Evolutionary conservation across 2,888 invertebrate species (phyloP).

Genomic region (Magallana nippona): DNA sequence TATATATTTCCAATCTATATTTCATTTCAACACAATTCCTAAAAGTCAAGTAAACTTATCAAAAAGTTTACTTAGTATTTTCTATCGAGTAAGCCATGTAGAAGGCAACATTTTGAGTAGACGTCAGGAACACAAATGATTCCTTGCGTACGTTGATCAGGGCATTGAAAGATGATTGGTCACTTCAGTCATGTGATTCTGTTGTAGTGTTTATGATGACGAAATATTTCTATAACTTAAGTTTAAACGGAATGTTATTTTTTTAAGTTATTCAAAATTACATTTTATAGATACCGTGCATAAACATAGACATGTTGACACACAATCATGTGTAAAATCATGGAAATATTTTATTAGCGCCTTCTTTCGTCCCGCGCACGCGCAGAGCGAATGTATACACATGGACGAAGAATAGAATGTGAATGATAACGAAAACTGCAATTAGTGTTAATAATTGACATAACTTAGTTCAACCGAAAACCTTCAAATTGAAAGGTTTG

Average conservation of each 20-base stretch:
- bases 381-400: conserved; percentile 15
- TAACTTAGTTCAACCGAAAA: background rate
- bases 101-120: conserved; percentile 42
- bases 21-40: conserved; percentile 34
- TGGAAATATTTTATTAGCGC: background rate
- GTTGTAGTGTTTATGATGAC: too few relatives aligned
- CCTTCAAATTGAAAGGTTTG: background rate
- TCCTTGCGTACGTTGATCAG: conserved; percentile 26
- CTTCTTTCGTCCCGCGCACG: background rate
- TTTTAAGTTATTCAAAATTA: too few relatives aligned
- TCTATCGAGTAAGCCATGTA: conserved; percentile 17
- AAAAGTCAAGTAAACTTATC: conserved; percentile 10
- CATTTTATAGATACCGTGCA: too few relatives aligned
- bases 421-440: background rate
- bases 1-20: conserved; percentile 25
- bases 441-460: background rate
- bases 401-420: background rate
- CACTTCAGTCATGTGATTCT: conserved; percentile 34
- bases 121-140: conserved; percentile 49
- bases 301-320: too few relatives aligned
- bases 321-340: background rate
- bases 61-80: conserved; percentile 4
- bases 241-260: too few relatives aligned
- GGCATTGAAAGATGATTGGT: conserved; percentile 35
- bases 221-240: too few relatives aligned